phyloP scores from a whole-genome alignment of 2,797 vertebrate species.

The Periophthalmus magnuspinnatus region DNA sequence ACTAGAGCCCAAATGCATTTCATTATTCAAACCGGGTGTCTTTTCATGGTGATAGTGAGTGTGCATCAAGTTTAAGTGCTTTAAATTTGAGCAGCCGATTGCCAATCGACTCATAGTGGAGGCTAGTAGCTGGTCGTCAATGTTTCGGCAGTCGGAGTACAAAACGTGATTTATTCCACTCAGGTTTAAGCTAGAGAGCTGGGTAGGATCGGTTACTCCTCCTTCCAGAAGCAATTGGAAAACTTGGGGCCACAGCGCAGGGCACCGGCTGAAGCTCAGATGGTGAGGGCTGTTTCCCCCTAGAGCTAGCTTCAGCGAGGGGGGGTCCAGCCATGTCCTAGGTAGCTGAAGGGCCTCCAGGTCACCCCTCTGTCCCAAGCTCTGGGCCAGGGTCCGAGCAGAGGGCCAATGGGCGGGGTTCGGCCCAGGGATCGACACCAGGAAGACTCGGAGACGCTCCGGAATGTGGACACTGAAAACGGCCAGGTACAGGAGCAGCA shows the following conservation, averaged over 20 bases:
- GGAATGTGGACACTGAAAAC: conserved; percentile 92
- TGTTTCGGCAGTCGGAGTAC: conserved; percentile 79
- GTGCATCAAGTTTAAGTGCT: conserved; percentile 91
- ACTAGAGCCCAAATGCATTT: conserved; percentile 86
- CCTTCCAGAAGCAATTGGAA: conserved; percentile 79
- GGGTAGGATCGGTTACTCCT: conserved; percentile 80
- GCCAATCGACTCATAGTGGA: conserved; percentile 82
- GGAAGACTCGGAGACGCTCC: conserved; percentile 87
- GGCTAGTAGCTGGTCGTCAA: conserved; percentile 86
- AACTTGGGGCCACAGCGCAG: conserved; percentile 84
- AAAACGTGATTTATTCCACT: conserved; percentile 88
- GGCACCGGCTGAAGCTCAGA: conserved; percentile 92
- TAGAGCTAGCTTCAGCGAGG: conserved; percentile 85
- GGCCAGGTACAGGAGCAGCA: conserved; percentile 92
- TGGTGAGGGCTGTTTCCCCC: conserved; percentile 88
- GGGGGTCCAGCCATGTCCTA: conserved; percentile 88
- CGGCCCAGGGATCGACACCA: conserved; percentile 90
- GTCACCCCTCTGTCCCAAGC: conserved; percentile 79
- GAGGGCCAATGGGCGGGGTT: conserved; percentile 83
- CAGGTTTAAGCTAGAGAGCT: conserved; percentile 89
- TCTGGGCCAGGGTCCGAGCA: conserved; percentile 84
- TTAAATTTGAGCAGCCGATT: conserved; percentile 80
- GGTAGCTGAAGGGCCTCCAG: conserved; percentile 94
- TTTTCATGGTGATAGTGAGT: conserved; percentile 87
- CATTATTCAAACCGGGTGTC: conserved; percentile 63